Base-by-base conservation (phyloP, 2,797 vertebrate genomes). In the Lindbergichthys nudifrons region DNA sequence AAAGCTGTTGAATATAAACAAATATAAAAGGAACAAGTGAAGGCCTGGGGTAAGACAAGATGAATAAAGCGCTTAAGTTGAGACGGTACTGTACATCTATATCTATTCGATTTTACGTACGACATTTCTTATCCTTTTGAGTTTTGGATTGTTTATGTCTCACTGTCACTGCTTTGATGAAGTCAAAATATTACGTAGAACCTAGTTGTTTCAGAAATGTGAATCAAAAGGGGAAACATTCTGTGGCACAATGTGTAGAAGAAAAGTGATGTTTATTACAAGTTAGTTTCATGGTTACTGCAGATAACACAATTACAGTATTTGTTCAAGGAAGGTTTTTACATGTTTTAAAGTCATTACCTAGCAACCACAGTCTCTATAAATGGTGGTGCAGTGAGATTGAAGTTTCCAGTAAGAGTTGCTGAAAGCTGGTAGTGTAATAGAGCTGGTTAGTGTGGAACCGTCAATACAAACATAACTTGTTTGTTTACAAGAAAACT, bases 101-200 rank as follows among this genome's bases (percentile, higher is more conserved):
- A 15, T 47, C 12, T 23, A 47, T 46, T 5, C 19, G 8, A 21
- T 56, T 50, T 59, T 52, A 43, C 1, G 4, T 10, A 21, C 19
- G 32, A 10, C 11, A 43, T 56, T 46, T 30, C 19, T 71, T 52
- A 69, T 57, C 45, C 36, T 4, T 56, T 51, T 58, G 53, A 23
- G 8, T 53, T 70, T 23, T 6, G 12, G 26, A 12, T 48, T 50
- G 68, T 62, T 72, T 53, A 69, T 45, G 58, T 70, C 61, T 79
- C 51, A 10, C 4, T 60, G 75, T 79, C 51, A 10, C 4, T 60
- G 75, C 23, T 51, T 18, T 16, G 36, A 71, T 42, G 30, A 64
- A 73, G 30, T 61, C 42, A 62, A 75, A 84, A 69, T 43, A 80
- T 50, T 39, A 56, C 0, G 6, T 0, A 52, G n/a, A 50, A 1